Base-by-base conservation (phyloP, 2,113 vertebrate species). In the Trogon surrucura region DNA sequence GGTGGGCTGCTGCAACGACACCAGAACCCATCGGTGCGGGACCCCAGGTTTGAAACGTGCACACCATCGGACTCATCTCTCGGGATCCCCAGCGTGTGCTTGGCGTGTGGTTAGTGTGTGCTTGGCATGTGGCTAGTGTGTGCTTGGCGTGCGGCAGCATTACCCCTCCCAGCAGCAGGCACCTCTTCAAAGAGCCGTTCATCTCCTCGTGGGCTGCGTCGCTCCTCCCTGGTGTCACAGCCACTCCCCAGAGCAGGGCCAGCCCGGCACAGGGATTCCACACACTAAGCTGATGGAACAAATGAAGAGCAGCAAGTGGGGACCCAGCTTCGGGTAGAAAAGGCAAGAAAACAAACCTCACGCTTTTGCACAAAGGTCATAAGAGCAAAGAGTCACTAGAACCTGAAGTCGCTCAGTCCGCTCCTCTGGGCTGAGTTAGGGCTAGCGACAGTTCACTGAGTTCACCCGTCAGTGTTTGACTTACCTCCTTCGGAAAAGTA, bases 1-100 rank as follows among this genome's bases (percentile, higher is more conserved):
- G 30, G 16, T 6, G 2, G 11, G 6, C 70, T 58, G 90, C 93
- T 57, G 90, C 58, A 8, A 3, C 26, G 69, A 38, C 72, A 77
- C 38, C 82, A 56, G 71, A 51, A 30, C 32, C 58, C 66, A 10
- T 1, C 5, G 7, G 16, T 13, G 64, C 66, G 3, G 36, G 78
- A 82, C 17, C 44, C 34, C 2, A 3, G 54, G 38, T n/a, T 21
- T 17, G 38, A 45, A 17, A 11, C 0, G 1, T n/a, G 3, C 54
- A 5, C 69, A 6, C 67, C 27, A 7, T 10, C 47, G 6, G 13
- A 36, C 22, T 54, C 70, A 29, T 3, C 85, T 26, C 2, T 4
- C 60, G 1, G 44, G 44, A 15, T 22, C 82, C 1, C 41, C 41
- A 11, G 41, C 41, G 41, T 41, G 41, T 41, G 41, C 41, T 41